phyloP scores from a whole-genome alignment of 2,888 invertebrate species.

The Hemistola chrysoprasaria region DNA sequence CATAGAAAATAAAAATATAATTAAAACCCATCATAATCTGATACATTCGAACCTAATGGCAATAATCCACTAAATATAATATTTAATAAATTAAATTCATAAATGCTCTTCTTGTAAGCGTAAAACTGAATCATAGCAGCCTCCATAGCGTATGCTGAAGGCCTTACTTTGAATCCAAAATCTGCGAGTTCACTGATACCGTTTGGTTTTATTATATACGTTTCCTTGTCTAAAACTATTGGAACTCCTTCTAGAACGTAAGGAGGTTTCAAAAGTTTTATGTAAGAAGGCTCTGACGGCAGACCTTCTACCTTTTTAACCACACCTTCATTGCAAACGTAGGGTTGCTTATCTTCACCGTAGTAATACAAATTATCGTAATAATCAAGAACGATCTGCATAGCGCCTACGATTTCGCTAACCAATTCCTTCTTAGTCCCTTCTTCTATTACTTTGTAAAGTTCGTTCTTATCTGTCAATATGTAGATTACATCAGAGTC shows the following conservation, averaged over 20 bases:
- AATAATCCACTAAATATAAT: conserved; percentile 30
- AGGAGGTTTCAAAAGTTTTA: conserved; percentile 48
- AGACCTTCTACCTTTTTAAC: conserved; percentile 50
- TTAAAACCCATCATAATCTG: no score
- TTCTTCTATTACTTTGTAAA: conserved; percentile 55
- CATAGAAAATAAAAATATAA: no score
- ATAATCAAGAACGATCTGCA: conserved; percentile 54
- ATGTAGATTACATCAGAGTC: conserved; percentile 50
- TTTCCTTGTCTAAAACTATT: conserved; percentile 40
- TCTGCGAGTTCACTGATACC: conserved; percentile 40
- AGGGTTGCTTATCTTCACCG: conserved; percentile 42
- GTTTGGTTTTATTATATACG: conserved; percentile 45
- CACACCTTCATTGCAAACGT: conserved; percentile 39
- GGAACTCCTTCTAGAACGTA: conserved; percentile 46
- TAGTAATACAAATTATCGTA: conserved; percentile 55
- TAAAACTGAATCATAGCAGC: conserved; percentile 52
- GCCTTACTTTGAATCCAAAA: conserved; percentile 39
- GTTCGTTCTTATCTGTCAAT: conserved; percentile 46
- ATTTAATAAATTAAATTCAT: conserved; percentile 51
- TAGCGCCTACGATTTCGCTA: conserved; percentile 43
- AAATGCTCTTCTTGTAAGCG: conserved; percentile 58
- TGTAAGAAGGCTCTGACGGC: conserved; percentile 38
- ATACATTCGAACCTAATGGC: no score
- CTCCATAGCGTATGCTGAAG: conserved; percentile 55
- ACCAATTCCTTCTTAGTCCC: conserved; percentile 52